A percentile compares a stretch with the other conserved stretches of the same genome.
Evolutionary conservation across 2,797 vertebrate species (phyloP).

Genomic region (Danio aesculapii): DNA sequence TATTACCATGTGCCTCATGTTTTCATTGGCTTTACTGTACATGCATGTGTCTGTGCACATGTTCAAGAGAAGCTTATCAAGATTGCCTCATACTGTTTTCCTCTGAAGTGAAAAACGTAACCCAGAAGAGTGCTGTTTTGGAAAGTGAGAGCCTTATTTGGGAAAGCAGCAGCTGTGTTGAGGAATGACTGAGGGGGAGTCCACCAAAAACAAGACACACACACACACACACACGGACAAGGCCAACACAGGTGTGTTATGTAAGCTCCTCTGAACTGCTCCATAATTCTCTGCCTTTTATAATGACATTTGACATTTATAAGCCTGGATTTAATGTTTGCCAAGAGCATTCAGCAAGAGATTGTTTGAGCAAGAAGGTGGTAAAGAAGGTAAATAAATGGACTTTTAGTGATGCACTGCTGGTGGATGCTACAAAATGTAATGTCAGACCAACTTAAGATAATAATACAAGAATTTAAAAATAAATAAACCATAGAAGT

Average conservation of each 20-base stretch:
- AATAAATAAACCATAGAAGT: too few relatives aligned
- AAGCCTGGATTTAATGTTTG: constrained; percentile 52
- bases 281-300: constrained; percentile 49
- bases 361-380: not conserved
- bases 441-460: constrained; percentile 60
- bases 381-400: not conserved
- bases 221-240: not conserved
- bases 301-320: constrained; percentile 50
- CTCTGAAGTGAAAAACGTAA: not conserved
- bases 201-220: constrained; percentile 39
- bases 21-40: not conserved
- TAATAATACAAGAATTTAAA: too few relatives aligned
- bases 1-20: not conserved
- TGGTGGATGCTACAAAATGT: constrained; percentile 32
- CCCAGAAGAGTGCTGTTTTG: not conserved
- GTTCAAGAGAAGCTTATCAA: not conserved
- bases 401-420: not conserved
- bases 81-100: not conserved
- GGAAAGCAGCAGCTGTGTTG: constrained; percentile 30
- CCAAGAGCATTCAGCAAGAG: not conserved
- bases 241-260: constrained; percentile 63
- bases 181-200: constrained; percentile 36
- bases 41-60: not conserved
- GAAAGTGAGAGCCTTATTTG: constrained; percentile 41
- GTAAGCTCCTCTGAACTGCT: constrained; percentile 50